phyloP scores from a whole-genome alignment of 2,797 vertebrate genomes.

The Ctenopoma multispine region DNA sequence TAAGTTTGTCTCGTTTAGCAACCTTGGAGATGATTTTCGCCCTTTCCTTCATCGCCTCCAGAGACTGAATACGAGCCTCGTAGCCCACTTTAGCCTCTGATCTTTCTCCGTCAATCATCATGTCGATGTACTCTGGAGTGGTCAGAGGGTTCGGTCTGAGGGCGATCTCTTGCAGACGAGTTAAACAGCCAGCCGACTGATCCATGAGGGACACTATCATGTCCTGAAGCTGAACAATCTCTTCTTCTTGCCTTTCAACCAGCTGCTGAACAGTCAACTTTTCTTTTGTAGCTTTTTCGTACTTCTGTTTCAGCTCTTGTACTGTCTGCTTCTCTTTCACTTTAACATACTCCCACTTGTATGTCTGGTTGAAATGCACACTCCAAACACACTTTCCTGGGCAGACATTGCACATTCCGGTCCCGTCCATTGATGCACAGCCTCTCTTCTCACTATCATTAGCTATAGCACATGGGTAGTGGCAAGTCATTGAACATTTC shows the following conservation, averaged over 20 bases:
- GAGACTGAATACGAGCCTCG: conserved; percentile 41
- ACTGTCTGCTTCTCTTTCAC: conserved; percentile 53
- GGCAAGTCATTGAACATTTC: conserved; percentile 64
- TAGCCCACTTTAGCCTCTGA: conserved; percentile 60
- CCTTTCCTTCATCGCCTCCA: conserved; percentile 41
- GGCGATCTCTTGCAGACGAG: conserved; percentile 71
- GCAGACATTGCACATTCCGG: conserved; percentile 55
- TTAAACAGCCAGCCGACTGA: conserved; percentile 40
- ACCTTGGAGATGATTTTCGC: conserved; percentile 66
- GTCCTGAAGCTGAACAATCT: conserved; percentile 41
- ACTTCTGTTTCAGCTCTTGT: conserved; percentile 56
- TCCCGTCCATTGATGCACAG: conserved; percentile 36
- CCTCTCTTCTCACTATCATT: conserved; percentile 13
- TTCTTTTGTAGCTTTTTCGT: conserved; percentile 41
- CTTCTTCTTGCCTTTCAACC: conserved; percentile 52
- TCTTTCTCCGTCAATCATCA: conserved; percentile 69
- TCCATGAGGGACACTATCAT: conserved; percentile 41
- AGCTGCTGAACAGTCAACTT: conserved; percentile 46
- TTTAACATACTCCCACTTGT: conserved; percentile 56
- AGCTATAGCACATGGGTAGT: conserved; percentile 51
- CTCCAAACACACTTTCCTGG: conserved; percentile 61
- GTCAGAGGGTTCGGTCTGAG: conserved; percentile 68
- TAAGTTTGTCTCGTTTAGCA: conserved; percentile 17
- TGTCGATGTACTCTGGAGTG: conserved; percentile 70
- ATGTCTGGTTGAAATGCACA: conserved; percentile 61